Conservation (phyloP, 2,113 vertebrate genomes). For the Lampris incognitus region DNA sequence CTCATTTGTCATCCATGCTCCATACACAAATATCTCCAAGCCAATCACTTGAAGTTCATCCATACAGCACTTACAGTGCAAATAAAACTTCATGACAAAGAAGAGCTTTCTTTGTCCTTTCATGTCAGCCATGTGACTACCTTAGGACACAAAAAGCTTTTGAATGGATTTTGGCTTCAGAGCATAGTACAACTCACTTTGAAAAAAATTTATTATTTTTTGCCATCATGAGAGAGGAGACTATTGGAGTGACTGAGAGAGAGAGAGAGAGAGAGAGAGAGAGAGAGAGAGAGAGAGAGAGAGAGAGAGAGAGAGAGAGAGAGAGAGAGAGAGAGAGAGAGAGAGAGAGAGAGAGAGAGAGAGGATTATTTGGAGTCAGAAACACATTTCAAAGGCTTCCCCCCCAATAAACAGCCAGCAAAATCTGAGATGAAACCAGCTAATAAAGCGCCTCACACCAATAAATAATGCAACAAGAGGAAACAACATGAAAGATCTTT, state of each 20-base stretch:
- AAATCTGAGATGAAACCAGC: constrained; percentile 77
- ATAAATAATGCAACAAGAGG: constrained; percentile 83
- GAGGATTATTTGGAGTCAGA: constrained; percentile 76
- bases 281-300: too few relatives aligned
- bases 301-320: too few relatives aligned
- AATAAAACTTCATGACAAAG: constrained; percentile 75
- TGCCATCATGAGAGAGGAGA: constrained; percentile 59
- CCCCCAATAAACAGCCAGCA: constrained; percentile 65
- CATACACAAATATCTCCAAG: constrained; percentile 72
- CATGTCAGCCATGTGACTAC: constrained; percentile 62
- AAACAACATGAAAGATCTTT: constrained; percentile 82
- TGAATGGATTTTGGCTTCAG: constrained; percentile 63
- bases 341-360: too few relatives aligned
- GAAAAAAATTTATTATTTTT: constrained; percentile 55
- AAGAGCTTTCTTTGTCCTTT: constrained; percentile 62
- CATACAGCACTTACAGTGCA: constrained; percentile 68
- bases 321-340: too few relatives aligned
- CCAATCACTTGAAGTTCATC: constrained; percentile 72
- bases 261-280: too few relatives aligned
- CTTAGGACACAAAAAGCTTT: constrained; percentile 59
- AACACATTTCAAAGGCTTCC: constrained; percentile 78
- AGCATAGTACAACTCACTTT: constrained; percentile 62
- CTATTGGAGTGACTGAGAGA: constrained; percentile 58
- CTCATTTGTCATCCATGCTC: constrained; percentile 43
- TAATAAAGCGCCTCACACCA: constrained; percentile 76